Base-by-base conservation (phyloP, 2,888 invertebrate genomes). In the Sesamia inferens region DNA sequence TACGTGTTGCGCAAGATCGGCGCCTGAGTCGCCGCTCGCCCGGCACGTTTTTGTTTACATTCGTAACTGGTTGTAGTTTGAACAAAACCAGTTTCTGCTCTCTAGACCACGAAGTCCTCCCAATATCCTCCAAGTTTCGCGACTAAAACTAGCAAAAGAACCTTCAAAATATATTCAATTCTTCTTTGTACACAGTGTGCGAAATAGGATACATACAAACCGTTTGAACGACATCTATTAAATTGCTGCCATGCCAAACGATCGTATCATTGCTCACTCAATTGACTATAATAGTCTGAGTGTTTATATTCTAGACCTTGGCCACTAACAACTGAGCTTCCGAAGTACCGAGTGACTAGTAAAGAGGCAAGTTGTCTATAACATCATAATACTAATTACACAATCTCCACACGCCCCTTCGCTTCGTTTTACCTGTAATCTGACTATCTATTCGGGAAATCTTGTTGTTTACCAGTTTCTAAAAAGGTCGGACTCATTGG, bases 21-120 rank as follows among this genome's bases (percentile, higher is more conserved):
- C 74, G 68, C 67, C 72, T 71, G 79, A 73, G 71, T 68, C 72
- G 31, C 31, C 31, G 31, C 31, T 31, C 31, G 65, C 58, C 79
- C 88, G 83, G 78, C 78, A 81, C 87, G 89, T 92, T 92, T 93
- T 92, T 94, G 93, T 94, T 94, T 94, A 94, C 93, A 90, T 91
- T 88, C 87, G 86, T 87, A 91, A 93, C 94, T 88, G 91, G 94
- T 93, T 91, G 83, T 87, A 79, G 82, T 84, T 88, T 89, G 87
- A 88, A 88, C 83, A 79, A 91, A 93, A 93, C 93, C 92, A 85
- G 92, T 93, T 92, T 79, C 69, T 79, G 79, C 64, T 84, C 79
- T 77, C 75, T 76, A 78, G 74, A 83, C 85, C 81, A 82, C 68
- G 61, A 75, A 63, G 69, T 72, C 78, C 76, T 76, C 80, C 72